Evolutionary conservation across 2,113 vertebrate species (phyloP).

Genomic region (Eudorcas thomsonii): DNA sequence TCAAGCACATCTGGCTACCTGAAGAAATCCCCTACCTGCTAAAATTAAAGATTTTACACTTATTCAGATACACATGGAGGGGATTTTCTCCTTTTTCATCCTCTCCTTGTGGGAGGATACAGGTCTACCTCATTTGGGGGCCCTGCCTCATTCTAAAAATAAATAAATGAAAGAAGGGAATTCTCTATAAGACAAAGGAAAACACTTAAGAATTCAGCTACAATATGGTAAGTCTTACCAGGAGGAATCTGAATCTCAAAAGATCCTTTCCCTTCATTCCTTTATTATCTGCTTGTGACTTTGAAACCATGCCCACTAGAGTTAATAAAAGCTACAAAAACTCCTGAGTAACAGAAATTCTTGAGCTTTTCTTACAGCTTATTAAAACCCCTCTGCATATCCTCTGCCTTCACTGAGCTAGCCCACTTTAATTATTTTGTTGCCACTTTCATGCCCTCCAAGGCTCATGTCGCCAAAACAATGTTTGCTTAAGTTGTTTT

Average conservation of each 20-base stretch:
- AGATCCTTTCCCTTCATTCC: not conserved
- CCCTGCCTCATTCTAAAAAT: not conserved
- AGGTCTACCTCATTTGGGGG: not conserved
- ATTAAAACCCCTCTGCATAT: not conserved
- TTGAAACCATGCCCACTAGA: not conserved
- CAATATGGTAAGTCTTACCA: rapidly evolving
- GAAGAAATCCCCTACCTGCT: not conserved
- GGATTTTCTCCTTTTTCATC: not conserved
- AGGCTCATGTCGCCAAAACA: not conserved
- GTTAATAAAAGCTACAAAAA: not conserved
- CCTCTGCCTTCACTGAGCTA: not conserved
- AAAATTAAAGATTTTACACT: not conserved
- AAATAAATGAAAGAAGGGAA: not conserved
- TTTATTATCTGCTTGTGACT: not conserved
- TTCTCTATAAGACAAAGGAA: not conserved
- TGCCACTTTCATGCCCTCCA: not conserved
- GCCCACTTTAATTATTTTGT: not conserved
- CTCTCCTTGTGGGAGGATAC: not conserved
- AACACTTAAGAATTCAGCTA: rapidly evolving
- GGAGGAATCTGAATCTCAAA: not conserved
- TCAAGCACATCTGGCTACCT: not conserved
- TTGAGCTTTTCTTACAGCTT: not conserved
- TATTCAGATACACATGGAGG: not conserved
- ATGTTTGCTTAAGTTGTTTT: not conserved
- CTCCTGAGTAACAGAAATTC: not conserved